Conservation (phyloP, 2,797 vertebrate species). For the Tiaroga cobitis region DNA sequence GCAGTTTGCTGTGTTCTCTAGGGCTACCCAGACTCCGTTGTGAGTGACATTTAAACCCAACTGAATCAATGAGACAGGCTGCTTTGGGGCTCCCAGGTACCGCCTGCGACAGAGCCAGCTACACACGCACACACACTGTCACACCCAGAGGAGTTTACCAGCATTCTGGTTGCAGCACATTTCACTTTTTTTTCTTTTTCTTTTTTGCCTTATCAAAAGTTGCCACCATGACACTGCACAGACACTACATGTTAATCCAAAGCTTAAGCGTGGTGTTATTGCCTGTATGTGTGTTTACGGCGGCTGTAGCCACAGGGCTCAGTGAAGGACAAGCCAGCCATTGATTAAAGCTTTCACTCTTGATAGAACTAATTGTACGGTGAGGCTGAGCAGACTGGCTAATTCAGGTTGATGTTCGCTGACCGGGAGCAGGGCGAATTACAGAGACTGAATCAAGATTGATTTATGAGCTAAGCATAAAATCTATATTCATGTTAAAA, state of each 20-base stretch:
- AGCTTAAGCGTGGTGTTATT: conserved; percentile 7
- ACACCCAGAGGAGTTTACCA: conserved; percentile 34
- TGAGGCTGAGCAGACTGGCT: conserved; percentile 81
- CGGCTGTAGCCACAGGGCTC: conserved; percentile 50
- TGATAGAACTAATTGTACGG: conserved; percentile 83
- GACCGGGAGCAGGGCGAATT: conserved; percentile 55
- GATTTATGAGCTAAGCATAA: conserved; percentile 50
- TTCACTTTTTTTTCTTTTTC: conserved; percentile 16
- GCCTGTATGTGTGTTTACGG: conserved; percentile 34
- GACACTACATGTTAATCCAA: conserved; percentile 29
- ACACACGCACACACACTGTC: conserved; percentile 37
- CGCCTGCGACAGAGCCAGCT: conserved; percentile 38
- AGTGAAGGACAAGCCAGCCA: conserved; percentile 76
- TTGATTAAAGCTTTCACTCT: conserved; percentile 85
- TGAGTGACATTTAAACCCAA: conserved; percentile 77
- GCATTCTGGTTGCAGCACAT: conserved; percentile 30
- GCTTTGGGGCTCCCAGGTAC: conserved; percentile 47
- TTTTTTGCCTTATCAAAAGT: conserved; percentile 31
- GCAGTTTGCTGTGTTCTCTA: conserved; percentile 41
- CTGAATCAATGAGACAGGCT: conserved; percentile 77
- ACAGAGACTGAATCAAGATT: conserved; percentile 52
- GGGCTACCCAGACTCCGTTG: conserved; percentile 66
- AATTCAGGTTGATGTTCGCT: conserved; percentile 79
- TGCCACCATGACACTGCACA: conserved; percentile 51
- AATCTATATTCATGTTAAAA: conserved; percentile 59